Conservation (phyloP, 2,888 invertebrate species). For the Nycteola revayana region DNA sequence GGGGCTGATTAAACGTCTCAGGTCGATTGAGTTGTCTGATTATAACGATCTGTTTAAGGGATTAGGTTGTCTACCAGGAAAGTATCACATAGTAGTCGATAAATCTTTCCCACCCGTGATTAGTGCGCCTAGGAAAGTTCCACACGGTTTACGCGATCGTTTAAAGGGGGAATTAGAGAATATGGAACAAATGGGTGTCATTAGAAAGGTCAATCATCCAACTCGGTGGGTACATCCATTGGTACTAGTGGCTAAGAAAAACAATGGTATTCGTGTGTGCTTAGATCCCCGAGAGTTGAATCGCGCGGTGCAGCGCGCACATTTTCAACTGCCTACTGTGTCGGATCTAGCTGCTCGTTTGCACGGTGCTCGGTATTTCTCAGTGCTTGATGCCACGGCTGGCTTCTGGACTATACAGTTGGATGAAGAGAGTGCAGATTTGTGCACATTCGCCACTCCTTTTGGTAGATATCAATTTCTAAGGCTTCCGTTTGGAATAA, state of each 20-base stretch:
- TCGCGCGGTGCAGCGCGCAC: not conserved
- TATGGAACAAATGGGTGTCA: constrained; percentile 10
- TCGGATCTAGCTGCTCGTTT: not conserved
- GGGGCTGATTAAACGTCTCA: not conserved
- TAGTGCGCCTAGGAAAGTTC: constrained; percentile 3
- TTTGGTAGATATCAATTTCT: constrained; percentile 3
- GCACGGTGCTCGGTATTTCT: not conserved
- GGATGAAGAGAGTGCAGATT: constrained; percentile 2
- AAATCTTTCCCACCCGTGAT: constrained; percentile 3
- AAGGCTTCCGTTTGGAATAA: not conserved
- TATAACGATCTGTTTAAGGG: constrained; percentile 3
- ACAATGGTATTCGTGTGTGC: no score
- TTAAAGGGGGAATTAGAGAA: constrained; percentile 8
- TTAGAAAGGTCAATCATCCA: constrained; percentile 14
- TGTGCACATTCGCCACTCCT: constrained; percentile 3
- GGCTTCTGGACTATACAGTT: constrained; percentile 1
- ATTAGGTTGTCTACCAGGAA: constrained; percentile 2
- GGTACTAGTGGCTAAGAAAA: no score
- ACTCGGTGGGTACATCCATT: constrained; percentile 15
- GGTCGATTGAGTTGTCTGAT: not conserved
- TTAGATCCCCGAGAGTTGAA: not conserved
- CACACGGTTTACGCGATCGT: constrained; percentile 1
- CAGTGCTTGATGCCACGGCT: not conserved
- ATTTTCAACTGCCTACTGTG: not conserved
- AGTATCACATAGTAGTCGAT: constrained; percentile 2